phyloP scores from a whole-genome alignment of 2,888 invertebrate species.

The Eupithecia insigniata region DNA sequence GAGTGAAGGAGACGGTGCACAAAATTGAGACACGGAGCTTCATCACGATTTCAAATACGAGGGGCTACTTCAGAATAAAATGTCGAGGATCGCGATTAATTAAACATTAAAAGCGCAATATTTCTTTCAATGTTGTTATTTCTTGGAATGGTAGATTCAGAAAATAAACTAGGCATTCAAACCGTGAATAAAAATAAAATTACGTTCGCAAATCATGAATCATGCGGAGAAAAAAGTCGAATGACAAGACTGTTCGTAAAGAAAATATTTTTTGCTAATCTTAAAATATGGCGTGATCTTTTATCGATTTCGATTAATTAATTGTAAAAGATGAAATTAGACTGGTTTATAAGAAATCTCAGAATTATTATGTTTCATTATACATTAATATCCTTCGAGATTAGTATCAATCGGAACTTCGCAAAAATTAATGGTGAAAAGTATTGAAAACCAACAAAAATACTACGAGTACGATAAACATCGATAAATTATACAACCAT shows the following conservation, averaged over 20 bases:
- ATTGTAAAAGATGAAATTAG: background rate
- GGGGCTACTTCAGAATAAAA: slow-evolving; percentile 41
- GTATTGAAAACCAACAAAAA: background rate
- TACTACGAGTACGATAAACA: background rate
- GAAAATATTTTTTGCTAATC: slow-evolving; percentile 30
- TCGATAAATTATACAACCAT: background rate
- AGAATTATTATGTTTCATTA: background rate
- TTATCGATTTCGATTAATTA: slow-evolving; percentile 24
- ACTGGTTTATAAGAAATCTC: background rate
- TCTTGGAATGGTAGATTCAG: slow-evolving; percentile 17
- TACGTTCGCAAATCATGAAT: slow-evolving; percentile 31
- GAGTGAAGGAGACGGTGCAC: slow-evolving; percentile 50
- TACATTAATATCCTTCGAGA: background rate
- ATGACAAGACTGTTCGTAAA: slow-evolving; percentile 34
- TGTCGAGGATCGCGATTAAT: slow-evolving; percentile 36
- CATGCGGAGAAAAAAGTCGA: slow-evolving; percentile 36
- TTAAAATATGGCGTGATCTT: slow-evolving; percentile 28
- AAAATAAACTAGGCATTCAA: slow-evolving; percentile 5
- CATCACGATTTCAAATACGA: slow-evolving; percentile 54
- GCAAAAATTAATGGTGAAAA: background rate
- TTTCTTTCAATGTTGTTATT: slow-evolving; percentile 22
- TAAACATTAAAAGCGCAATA: slow-evolving; percentile 31
- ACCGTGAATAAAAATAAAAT: slow-evolving; percentile 26
- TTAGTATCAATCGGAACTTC: background rate
- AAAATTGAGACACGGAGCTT: slow-evolving; percentile 48